Evolutionary conservation across 2,888 invertebrate genomes (phyloP).

Genomic region (Clanis bilineata): DNA sequence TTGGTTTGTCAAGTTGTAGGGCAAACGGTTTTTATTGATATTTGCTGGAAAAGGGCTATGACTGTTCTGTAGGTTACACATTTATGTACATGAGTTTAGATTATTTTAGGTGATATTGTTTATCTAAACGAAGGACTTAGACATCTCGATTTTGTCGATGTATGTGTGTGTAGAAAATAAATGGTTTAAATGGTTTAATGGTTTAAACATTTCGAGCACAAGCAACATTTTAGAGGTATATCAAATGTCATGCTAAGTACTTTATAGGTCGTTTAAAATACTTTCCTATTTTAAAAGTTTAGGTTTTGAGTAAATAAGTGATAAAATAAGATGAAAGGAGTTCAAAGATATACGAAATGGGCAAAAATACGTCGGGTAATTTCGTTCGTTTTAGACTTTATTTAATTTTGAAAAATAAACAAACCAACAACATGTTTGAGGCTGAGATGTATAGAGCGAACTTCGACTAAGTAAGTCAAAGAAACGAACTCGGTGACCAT

Average conservation of each 20-base stretch:
- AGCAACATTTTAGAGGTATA: background rate
- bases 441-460: no score
- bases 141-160: no score
- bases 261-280: background rate
- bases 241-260: background rate
- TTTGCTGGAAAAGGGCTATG: slow-evolving; percentile 30
- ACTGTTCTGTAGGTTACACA: background rate
- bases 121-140: background rate
- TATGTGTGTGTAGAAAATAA: no score
- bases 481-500: no score
- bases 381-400: no score
- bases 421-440: no score
- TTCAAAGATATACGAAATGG: no score
- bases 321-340: background rate
- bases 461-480: no score
- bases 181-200: no score
- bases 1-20: slow-evolving; percentile 48
- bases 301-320: background rate
- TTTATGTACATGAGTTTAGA: background rate
- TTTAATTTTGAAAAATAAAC: no score
- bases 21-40: slow-evolving; percentile 57
- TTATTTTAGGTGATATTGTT: background rate
- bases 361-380: no score
- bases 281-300: background rate
- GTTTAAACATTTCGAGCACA: background rate